These are phyloP conservation scores for Ostrea edulis DNA, from an alignment of 1,140 invertebrate species.

Conservation along the genomic window DNA sequence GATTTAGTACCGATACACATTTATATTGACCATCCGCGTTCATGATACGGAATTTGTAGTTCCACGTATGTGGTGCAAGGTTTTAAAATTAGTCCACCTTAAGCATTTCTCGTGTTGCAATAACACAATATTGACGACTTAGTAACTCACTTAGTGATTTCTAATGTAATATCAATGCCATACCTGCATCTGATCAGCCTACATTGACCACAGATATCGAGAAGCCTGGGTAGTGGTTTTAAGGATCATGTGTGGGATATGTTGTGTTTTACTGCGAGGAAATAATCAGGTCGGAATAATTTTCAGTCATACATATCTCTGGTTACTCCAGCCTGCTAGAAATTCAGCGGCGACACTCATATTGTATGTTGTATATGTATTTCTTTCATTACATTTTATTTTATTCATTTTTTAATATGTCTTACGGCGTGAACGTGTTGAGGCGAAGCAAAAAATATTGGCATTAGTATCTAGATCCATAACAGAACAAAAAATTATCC, in stretches of 20 bases:
- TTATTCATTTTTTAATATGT: too few relatives aligned
- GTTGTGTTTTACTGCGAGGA: slow-evolving; percentile 11
- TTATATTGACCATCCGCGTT: too few relatives aligned
- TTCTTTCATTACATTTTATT: too few relatives aligned
- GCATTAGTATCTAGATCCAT: too few relatives aligned
- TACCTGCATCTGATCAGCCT: background rate
- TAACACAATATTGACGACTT: too few relatives aligned
- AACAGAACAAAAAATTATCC: too few relatives aligned
- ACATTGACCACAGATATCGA: background rate
- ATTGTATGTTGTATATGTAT: too few relatives aligned
- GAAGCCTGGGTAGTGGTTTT: background rate
- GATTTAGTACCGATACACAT: too few relatives aligned
- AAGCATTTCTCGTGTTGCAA: background rate
- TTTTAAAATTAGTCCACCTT: slow-evolving; percentile 2
- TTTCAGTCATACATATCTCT: background rate
- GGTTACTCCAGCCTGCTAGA: too few relatives aligned
- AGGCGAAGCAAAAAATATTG: too few relatives aligned
- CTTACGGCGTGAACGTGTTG: too few relatives aligned
- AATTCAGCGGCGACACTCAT: background rate
- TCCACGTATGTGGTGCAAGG: background rate
- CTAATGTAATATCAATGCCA: background rate
- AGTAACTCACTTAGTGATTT: too few relatives aligned
- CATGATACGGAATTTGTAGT: background rate
- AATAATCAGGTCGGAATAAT: background rate
- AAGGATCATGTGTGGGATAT: background rate